Base-by-base conservation (phyloP, 1,140 invertebrate species). In the Oscheius sp. region DNA sequence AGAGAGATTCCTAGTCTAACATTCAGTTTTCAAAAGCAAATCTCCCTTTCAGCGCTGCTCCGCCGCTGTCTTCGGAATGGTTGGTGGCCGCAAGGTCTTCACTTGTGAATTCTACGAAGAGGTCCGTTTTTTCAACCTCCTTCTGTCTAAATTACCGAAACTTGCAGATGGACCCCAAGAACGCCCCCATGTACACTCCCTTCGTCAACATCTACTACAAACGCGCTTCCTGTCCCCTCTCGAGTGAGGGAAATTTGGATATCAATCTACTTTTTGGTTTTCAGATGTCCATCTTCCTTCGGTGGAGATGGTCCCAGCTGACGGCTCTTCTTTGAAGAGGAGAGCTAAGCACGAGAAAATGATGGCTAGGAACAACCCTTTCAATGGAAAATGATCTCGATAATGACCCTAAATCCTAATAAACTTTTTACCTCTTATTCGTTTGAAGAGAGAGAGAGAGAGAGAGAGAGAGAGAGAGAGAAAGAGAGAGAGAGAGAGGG, bases 61-160 rank as follows among this genome's bases (percentile, higher is more conserved):
- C 62, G 74, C 77, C 3, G 80, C 73, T 26, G 81, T 83, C n/a
- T 81, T 80, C 58, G 80, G 81, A 46, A 78, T 78, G 71, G 81
- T 81, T n/a, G 80, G 80, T 20, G 80, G 80, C 1, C 38, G 81
- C 23, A 69, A 76, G 38, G 77, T 81, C 18, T 81, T 81, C 68
- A 74, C 80, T 31, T 81, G 80, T 70, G 80, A 81, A 72, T 73
- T 81, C 31, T 81, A 81, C 72, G 78, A 81, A 29, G 65, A 36
- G 15, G 31, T 73, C 4, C 23, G 64, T 64, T n/a, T 36, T n/a
- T 36, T 10, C 15, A n/a, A 4, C 35, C 26, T 18, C 31, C 18
- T 46, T 36, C 26, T 64, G 15, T 45, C n/a, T 49, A 13, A 26
- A 45, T 15, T 64, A 42, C 13, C 13, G 13, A 64, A 15, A 32